Percentiles rank a stretch among this genome's conserved stretches.
These are phyloP conservation scores for Zygothrica quintamaculata DNA, from an alignment of 2,888 invertebrate genomes.

Conservation along the genomic window DNA sequence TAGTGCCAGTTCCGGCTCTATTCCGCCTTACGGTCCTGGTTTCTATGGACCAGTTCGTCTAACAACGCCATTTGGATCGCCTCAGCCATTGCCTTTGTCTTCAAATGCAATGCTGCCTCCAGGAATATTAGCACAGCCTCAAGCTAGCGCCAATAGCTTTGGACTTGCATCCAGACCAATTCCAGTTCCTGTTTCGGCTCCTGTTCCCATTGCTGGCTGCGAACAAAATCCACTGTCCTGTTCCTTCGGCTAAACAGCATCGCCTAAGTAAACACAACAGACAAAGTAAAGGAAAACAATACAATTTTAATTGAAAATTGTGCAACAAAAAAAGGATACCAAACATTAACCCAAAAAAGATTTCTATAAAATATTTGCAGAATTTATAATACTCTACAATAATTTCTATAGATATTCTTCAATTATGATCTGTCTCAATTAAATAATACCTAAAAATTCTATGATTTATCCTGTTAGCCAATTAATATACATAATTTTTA, in stretches of 20 bases:
- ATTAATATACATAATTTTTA: too few relatives aligned
- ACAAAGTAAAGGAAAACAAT: slow-evolving; percentile 85
- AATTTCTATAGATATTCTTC: too few relatives aligned
- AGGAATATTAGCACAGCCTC: slow-evolving; percentile 17
- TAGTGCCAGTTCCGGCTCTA: slow-evolving; percentile 29
- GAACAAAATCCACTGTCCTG: slow-evolving; percentile 38
- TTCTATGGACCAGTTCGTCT: slow-evolving; percentile 36
- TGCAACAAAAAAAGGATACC: slow-evolving; percentile 48
- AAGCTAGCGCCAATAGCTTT: slow-evolving; percentile 51
- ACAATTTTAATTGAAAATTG: slow-evolving; percentile 85
- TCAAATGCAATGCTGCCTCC: slow-evolving; percentile 30
- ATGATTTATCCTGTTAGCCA: too few relatives aligned
- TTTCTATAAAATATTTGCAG: background rate
- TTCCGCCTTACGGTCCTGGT: slow-evolving; percentile 46
- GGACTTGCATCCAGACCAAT: slow-evolving; percentile 38
- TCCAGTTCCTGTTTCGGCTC: slow-evolving; percentile 20
- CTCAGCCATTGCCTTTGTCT: slow-evolving; percentile 20
- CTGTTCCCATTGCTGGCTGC: slow-evolving; percentile 27
- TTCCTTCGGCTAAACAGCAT: slow-evolving; percentile 56
- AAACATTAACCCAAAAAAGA: slow-evolving; percentile 24
- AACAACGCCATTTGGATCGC: slow-evolving; percentile 27
- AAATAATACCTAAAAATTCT: too few relatives aligned
- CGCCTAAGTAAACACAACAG: slow-evolving; percentile 82
- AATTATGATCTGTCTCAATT: too few relatives aligned
- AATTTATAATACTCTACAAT: slow-evolving; percentile 19